Conservation (phyloP, 2,797 vertebrate species). For the Hypotaenidia philippensis region DNA sequence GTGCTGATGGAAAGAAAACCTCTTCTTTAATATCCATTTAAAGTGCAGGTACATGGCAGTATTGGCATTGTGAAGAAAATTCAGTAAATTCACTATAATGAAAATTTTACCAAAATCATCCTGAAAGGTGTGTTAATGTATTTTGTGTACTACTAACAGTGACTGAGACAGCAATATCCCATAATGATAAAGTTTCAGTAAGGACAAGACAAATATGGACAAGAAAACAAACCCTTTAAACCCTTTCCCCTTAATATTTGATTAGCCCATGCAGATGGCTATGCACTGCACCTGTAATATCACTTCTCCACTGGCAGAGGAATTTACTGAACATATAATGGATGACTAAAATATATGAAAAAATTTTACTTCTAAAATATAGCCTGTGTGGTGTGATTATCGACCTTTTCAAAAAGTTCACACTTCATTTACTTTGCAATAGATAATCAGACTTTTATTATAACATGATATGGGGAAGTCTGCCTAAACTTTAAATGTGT, state of each 20-base stretch:
- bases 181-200: neutral
- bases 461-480: neutral
- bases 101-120: neutral
- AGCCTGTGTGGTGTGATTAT: neutral
- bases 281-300: neutral
- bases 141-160: neutral
- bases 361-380: conserved; percentile 4
- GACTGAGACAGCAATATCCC: neutral
- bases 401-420: conserved; percentile 41
- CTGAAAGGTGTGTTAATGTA: neutral
- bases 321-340: conserved; percentile 1
- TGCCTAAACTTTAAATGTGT: conserved; percentile 1
- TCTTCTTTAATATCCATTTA: neutral
- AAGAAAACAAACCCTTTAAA: neutral
- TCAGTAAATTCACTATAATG: neutral
- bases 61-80: neutral
- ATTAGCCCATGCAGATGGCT: fast-evolving
- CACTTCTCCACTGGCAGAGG: neutral
- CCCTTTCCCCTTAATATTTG: neutral
- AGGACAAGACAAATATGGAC: neutral
- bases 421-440: conserved; percentile 41
- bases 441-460: conserved; percentile 53
- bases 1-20: neutral
- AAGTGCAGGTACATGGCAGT: neutral
- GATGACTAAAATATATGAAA: conserved; percentile 52